These are phyloP conservation scores for Drosophila micromelanica DNA, from an alignment of 1,140 invertebrate genomes.

Conservation along the genomic window DNA sequence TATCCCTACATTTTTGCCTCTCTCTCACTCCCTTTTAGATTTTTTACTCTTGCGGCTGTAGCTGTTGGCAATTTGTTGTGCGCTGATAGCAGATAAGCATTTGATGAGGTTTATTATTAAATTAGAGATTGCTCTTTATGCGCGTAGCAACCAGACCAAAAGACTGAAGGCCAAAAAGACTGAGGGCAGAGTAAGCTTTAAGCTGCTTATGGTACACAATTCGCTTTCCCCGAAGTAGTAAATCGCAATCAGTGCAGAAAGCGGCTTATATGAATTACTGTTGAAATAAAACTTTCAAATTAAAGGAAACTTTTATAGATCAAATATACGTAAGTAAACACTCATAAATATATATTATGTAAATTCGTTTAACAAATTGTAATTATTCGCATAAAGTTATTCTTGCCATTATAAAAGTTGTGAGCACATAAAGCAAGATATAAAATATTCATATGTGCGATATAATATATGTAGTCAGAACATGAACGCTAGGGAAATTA, in stretches of 20 bases:
- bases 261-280: constrained; percentile 12
- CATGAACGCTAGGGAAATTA: background rate
- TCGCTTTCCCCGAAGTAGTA: background rate
- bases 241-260: constrained; percentile 2
- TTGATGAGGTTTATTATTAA: constrained; percentile 78
- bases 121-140: constrained; percentile 48
- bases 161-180: background rate
- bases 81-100: constrained; percentile 80
- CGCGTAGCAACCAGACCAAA: constrained; percentile 21
- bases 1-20: constrained; percentile 53
- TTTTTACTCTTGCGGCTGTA: constrained; percentile 32
- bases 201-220: constrained; percentile 64
- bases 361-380: constrained; percentile 16
- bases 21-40: constrained; percentile 17
- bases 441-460: constrained; percentile 1
- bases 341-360: constrained; percentile 1
- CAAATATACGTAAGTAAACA: constrained; percentile 3
- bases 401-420: background rate
- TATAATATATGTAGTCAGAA: background rate
- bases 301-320: constrained; percentile 6
- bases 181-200: constrained; percentile 24
- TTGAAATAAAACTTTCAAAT: constrained; percentile 9
- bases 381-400: constrained; percentile 14
- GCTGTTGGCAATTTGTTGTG: constrained; percentile 72
- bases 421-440: background rate